phyloP scores from a whole-genome alignment of 30 jellyfish, hydroid and myxozoan genomes.

The Cassiopea andromeda region DNA sequence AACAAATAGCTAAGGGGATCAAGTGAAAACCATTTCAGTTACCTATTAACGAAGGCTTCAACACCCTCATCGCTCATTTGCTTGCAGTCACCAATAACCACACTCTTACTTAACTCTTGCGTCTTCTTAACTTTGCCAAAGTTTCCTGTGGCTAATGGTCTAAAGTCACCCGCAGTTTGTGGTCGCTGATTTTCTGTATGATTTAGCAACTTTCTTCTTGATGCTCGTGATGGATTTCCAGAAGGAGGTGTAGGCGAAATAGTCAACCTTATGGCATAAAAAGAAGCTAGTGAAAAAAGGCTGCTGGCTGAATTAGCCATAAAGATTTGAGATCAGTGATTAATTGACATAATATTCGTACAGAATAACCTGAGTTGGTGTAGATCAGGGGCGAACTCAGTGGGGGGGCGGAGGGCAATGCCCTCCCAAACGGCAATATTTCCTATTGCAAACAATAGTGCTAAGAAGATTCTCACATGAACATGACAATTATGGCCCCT shows the following conservation, averaged over 20 bases:
- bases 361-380: too few relatives aligned
- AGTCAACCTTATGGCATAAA: conserved; percentile 9
- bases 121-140: background rate
- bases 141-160: conserved; percentile 9
- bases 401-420: too few relatives aligned
- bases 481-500: too few relatives aligned
- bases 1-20: background rate
- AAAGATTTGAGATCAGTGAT: too few relatives aligned
- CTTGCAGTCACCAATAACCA: conserved; percentile 12
- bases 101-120: conserved; percentile 11
- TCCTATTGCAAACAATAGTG: too few relatives aligned
- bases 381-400: too few relatives aligned
- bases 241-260: conserved; percentile 75
- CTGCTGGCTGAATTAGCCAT: too few relatives aligned
- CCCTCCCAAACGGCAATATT: too few relatives aligned
- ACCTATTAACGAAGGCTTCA: background rate
- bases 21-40: background rate
- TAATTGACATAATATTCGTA: too few relatives aligned
- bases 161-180: conserved; percentile 64
- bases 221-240: conserved; percentile 63
- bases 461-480: too few relatives aligned
- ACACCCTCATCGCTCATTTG: background rate
- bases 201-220: conserved; percentile 17
- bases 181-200: conserved; percentile 56
- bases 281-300: background rate